Evolutionary conservation across 2,113 vertebrate genomes (phyloP), one percentile per base, ranked within the genome.

Genomic region (Pyrgilauda ruficollis): DNA sequence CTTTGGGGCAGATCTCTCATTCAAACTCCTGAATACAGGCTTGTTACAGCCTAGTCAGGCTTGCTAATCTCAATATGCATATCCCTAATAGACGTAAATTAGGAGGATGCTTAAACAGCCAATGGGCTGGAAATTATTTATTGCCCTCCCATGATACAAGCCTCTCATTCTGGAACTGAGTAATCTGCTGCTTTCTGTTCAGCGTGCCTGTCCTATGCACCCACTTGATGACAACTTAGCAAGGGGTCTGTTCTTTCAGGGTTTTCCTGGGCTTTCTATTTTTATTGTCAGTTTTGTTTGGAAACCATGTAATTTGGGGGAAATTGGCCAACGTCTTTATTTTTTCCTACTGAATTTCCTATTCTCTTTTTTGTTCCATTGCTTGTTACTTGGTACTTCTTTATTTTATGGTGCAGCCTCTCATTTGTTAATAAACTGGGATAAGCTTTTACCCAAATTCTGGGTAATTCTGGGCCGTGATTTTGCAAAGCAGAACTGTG

Each of bases 81-180:
- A 67, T 94, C 78, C 21, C 70, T 94, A 62, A 79, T 75, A 95
- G 74, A 53, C 1, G 2, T 82, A 82, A 94, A 94, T 96, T 95
- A 95, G 67, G 49, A 95, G 70, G 64, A 55, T 92, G 80, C 62
- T 94, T 97, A 79, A 94, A 91, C 53, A 82, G 46, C 87, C 70
- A 89, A 66, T 89, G 77, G 74, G 35, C 78, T 94, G 77, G 91
- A 93, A 96, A 95, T 91, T 91, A 85, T 83, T 96, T 72, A 78
- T 89, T 2, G 3, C 59, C 74, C 58, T 83, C 67, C 58, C 12
- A 8, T 88, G 67, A 77, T 74, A 70, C 46, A 43, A 74, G 16
- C 23, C 49, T 85, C 58, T 90, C 50, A 20, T 86, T 90, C 72
- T 86, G 67, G 27, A 49, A 23, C 15, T 20, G 66, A 90, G 75